Evolutionary conservation across 2,113 vertebrate genomes (phyloP).

Genomic region (Greenwoodochromis staneri): DNA sequence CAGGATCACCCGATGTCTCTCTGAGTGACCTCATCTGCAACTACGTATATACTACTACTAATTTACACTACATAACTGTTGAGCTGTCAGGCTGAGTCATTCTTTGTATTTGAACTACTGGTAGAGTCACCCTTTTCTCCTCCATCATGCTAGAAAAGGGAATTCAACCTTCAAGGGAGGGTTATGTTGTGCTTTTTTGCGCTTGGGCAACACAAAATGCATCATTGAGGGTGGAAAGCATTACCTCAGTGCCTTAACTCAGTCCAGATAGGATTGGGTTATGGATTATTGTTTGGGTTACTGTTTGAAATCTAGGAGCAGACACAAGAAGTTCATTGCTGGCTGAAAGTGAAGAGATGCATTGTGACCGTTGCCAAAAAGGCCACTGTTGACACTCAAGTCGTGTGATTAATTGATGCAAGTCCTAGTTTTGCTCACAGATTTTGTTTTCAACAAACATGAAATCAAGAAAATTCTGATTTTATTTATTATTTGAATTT

Average conservation of each 20-base stretch:
- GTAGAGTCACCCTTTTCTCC: background rate
- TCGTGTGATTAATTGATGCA: background rate
- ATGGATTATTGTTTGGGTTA: background rate
- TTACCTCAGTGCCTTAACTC: background rate
- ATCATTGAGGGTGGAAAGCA: background rate
- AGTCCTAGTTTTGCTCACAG: background rate
- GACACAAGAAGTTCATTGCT: background rate
- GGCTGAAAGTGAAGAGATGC: fast-evolving
- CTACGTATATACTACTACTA: background rate
- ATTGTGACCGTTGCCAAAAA: background rate
- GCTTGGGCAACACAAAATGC: background rate
- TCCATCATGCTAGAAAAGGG: background rate
- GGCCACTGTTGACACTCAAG: background rate
- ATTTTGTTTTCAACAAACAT: background rate
- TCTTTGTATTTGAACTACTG: background rate
- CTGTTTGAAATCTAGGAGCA: background rate
- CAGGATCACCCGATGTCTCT: background rate
- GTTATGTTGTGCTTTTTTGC: background rate
- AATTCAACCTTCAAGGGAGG: background rate
- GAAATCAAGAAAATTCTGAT: background rate
- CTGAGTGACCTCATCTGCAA: background rate
- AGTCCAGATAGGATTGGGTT: background rate
- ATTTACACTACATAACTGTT: background rate
- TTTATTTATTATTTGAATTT: background rate
- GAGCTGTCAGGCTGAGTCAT: background rate